A percentile compares a stretch with the other conserved stretches of the same genome.
These are phyloP conservation scores for Catagonus wagneri DNA, from an alignment of 2,113 vertebrate genomes.

Conservation along the genomic window DNA sequence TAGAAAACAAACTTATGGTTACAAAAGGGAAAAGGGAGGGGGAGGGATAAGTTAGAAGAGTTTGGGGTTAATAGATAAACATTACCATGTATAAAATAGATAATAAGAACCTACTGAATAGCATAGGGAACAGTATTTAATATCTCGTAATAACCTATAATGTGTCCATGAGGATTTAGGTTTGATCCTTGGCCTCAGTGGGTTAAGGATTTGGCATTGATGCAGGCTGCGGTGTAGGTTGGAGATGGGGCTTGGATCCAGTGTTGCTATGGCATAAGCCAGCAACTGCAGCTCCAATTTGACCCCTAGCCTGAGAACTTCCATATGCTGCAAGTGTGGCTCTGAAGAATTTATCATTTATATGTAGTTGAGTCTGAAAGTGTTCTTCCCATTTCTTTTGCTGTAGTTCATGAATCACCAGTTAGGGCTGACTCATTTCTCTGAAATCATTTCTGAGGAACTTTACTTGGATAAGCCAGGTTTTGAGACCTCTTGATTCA, in stretches of 20 bases:
- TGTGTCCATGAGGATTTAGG: too few species aligned
- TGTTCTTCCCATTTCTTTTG: constrained; percentile 2
- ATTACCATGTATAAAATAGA: neutral
- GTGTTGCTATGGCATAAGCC: too few species aligned
- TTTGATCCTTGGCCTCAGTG: too few species aligned
- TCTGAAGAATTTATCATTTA: neutral
- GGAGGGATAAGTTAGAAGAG: neutral
- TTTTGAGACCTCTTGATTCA: constrained; percentile 72
- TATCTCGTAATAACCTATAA: neutral
- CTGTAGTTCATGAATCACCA: neutral
- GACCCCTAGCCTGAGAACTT: too few species aligned
- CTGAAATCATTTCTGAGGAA: constrained; percentile 33
- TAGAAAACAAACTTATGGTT: neutral
- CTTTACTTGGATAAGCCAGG: neutral
- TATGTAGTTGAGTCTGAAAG: rapidly evolving
- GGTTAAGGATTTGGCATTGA: too few species aligned
- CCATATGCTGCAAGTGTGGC: too few species aligned
- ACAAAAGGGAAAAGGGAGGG: neutral
- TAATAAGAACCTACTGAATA: neutral
- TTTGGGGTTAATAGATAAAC: neutral
- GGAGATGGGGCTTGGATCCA: too few species aligned
- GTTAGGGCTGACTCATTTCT: constrained; percentile 42
- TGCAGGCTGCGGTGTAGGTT: too few species aligned
- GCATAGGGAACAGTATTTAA: neutral
- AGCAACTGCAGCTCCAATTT: too few species aligned